phyloP scores from a whole-genome alignment of 2,113 vertebrate species.

The Phoenicopterus ruber region DNA sequence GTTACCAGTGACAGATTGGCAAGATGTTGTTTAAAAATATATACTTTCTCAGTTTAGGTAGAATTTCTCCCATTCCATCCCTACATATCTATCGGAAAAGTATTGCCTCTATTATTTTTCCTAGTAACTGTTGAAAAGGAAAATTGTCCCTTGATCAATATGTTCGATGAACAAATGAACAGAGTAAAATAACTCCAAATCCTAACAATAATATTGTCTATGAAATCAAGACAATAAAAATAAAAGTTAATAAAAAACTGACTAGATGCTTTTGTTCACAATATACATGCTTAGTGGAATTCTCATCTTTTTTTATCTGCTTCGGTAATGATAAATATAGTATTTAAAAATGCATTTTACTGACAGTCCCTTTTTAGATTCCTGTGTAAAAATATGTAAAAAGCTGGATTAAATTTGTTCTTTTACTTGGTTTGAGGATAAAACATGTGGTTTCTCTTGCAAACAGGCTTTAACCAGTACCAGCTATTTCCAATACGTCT shows the following conservation, averaged over 20 bases:
- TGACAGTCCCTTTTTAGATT: not conserved
- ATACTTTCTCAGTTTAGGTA: not conserved
- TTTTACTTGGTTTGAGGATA: not conserved
- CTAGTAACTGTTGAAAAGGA: not conserved
- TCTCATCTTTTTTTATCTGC: not conserved
- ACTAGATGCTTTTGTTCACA: not conserved
- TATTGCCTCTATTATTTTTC: not conserved
- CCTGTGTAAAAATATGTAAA: not conserved
- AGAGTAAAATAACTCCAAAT: not conserved
- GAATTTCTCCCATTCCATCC: not conserved
- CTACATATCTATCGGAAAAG: not conserved
- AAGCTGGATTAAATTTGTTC: not conserved
- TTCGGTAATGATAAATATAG: not conserved
- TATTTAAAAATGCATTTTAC: not conserved
- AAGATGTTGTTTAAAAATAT: not conserved
- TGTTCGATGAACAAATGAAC: not conserved
- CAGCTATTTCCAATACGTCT: not conserved
- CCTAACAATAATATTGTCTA: not conserved
- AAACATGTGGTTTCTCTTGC: not conserved
- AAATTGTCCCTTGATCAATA: not conserved
- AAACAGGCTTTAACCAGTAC: not conserved
- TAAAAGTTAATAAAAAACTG: not conserved
- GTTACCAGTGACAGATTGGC: not conserved
- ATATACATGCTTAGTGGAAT: not conserved
- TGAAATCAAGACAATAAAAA: not conserved